Evolutionary conservation across 2,797 vertebrate genomes (phyloP).

Genomic region (Acropternis orthonyx): DNA sequence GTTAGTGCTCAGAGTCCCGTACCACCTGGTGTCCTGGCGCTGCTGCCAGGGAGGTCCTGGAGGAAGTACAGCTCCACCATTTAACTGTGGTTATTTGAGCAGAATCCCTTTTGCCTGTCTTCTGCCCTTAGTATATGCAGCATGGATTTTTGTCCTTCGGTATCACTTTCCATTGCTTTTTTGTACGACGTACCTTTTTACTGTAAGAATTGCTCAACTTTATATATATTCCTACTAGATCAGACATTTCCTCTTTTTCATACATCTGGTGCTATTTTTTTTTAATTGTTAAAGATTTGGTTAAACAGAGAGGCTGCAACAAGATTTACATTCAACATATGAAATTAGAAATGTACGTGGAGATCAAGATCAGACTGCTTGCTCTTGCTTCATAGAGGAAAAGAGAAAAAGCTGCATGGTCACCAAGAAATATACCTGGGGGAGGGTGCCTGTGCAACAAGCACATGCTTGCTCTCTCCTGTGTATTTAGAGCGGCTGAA

Average conservation of each 20-base stretch:
- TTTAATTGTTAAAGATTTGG: conserved; percentile 64
- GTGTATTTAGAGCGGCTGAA: not conserved
- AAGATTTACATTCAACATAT: conserved; percentile 2
- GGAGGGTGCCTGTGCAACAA: not conserved
- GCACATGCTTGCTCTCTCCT: not conserved
- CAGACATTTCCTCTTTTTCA: conserved; percentile 75
- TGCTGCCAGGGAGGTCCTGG: not conserved
- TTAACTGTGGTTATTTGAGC: conserved; percentile 29
- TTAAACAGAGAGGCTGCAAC: conserved; percentile 60
- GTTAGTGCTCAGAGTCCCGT: not conserved
- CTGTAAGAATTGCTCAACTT: conserved; percentile 69
- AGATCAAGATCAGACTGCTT: conserved; percentile 19
- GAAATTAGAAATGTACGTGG: conserved; percentile 10
- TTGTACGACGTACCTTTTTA: conserved; percentile 72
- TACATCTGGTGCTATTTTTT: conserved; percentile 77
- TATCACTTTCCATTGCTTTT: conserved; percentile 68
- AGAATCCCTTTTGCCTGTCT: conserved; percentile 49
- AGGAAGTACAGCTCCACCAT: not conserved
- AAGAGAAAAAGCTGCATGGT: not conserved
- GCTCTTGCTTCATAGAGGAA: not conserved
- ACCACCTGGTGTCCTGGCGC: not conserved
- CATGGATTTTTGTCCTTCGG: conserved; percentile 54
- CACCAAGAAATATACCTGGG: not conserved
- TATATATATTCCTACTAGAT: conserved; percentile 75
- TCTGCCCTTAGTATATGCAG: conserved; percentile 39